These are phyloP conservation scores for Bombyx huttoni DNA, from an alignment of 2,888 invertebrate genomes.

Conservation along the genomic window DNA sequence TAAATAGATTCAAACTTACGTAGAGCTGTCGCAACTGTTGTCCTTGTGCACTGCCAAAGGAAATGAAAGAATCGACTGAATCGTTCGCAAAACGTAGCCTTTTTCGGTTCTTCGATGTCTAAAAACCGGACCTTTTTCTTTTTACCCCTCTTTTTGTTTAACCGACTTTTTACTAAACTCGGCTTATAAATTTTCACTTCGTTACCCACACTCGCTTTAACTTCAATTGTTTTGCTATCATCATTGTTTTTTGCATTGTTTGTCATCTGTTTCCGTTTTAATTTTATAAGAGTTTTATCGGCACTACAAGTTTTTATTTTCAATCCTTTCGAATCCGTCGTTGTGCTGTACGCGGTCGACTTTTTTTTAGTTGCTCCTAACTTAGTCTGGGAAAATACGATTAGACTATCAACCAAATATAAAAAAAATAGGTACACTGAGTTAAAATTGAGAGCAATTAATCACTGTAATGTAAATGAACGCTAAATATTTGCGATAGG, in stretches of 20 bases:
- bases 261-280: constrained; percentile 22
- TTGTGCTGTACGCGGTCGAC: constrained; percentile 9
- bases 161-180: constrained; percentile 32
- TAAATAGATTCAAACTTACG: constrained; percentile 28
- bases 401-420: neutral
- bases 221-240: constrained; percentile 16
- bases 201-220: constrained; percentile 23
- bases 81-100: constrained; percentile 34
- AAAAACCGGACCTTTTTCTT: constrained; percentile 57
- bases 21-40: constrained; percentile 33
- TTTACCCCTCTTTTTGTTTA: constrained; percentile 23
- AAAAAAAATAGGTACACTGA: neutral
- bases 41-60: constrained; percentile 41
- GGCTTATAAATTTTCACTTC: constrained; percentile 46
- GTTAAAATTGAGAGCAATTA: no score
- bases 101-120: constrained; percentile 31
- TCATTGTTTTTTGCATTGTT: constrained; percentile 27
- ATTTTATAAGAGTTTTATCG: constrained; percentile 22
- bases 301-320: constrained; percentile 13
- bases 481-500: no score
- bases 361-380: neutral
- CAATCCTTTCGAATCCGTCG: constrained; percentile 35
- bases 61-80: constrained; percentile 39
- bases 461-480: no score
- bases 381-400: neutral